These are phyloP conservation scores for Picathartes gymnocephalus DNA, from an alignment of 2,113 vertebrate species.

Conservation along the genomic window DNA sequence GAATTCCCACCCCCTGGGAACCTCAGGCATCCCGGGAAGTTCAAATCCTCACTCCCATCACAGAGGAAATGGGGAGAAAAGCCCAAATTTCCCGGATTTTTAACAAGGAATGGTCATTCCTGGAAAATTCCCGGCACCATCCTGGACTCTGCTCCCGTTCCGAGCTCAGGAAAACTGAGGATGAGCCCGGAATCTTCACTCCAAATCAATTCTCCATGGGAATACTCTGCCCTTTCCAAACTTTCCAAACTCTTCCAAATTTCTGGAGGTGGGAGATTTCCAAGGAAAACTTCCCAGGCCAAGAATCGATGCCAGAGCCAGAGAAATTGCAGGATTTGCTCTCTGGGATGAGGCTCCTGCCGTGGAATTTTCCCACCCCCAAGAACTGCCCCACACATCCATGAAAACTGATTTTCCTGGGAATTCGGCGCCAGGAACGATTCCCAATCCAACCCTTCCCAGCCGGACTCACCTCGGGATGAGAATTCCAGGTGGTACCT, in stretches of 20 bases:
- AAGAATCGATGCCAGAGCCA: rapidly evolving
- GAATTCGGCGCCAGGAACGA: rapidly evolving
- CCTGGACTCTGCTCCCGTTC: not conserved
- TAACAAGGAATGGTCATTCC: not conserved
- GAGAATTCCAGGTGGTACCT: conserved; percentile 70
- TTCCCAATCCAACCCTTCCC: not conserved
- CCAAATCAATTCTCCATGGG: rapidly evolving
- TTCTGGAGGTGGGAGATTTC: not conserved
- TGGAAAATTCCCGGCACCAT: not conserved
- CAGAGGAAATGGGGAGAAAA: not conserved
- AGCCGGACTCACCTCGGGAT: conserved; percentile 64
- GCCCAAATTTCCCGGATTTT: not conserved
- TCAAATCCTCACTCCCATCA: not conserved
- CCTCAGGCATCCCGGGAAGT: not conserved
- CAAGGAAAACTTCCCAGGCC: not conserved
- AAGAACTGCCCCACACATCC: not conserved
- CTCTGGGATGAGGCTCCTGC: not conserved
- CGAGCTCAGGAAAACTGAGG: not conserved
- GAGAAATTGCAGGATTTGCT: not conserved
- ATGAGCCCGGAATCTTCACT: not conserved
- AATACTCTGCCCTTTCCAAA: rapidly evolving
- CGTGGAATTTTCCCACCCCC: rapidly evolving
- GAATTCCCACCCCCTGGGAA: not conserved
- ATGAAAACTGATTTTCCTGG: rapidly evolving
- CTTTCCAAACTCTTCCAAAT: not conserved